Percentiles rank a stretch among this genome's conserved stretches.
Conservation (phyloP, 2,797 vertebrate species). For the Cichlasoma orientale region DNA sequence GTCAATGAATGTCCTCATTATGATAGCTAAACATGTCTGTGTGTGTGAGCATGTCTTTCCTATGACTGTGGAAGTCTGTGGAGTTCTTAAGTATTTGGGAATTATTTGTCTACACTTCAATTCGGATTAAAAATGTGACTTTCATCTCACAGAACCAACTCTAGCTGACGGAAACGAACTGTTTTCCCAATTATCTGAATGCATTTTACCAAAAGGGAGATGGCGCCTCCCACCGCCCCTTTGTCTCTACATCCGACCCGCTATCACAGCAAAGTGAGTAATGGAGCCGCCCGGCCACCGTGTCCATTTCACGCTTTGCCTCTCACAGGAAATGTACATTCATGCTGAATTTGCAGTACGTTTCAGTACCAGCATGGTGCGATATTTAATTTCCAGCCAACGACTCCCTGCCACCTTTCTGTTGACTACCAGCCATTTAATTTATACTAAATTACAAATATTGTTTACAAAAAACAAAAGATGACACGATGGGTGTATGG, state of each 20-base stretch:
- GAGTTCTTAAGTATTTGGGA: background rate
- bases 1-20: background rate
- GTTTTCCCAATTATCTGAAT: background rate
- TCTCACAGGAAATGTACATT: too few species aligned
- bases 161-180: background rate
- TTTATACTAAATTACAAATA: too few species aligned
- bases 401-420: too few species aligned
- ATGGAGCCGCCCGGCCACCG: too few species aligned
- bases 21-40: accelerated
- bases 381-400: too few species aligned
- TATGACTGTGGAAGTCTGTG: background rate
- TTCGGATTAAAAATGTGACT: background rate
- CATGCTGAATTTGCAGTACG: too few species aligned
- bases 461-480: too few species aligned
- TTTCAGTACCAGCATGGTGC: too few species aligned
- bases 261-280: too few species aligned
- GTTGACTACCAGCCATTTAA: too few species aligned
- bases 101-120: background rate
- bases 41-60: background rate
- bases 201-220: background rate
- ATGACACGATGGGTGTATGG: too few species aligned
- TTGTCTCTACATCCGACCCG: background rate
- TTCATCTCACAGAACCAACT: background rate
- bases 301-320: too few species aligned
- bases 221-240: background rate